These are phyloP conservation scores for Erebia epiphron DNA, from an alignment of 2,888 invertebrate species.

Conservation along the genomic window DNA sequence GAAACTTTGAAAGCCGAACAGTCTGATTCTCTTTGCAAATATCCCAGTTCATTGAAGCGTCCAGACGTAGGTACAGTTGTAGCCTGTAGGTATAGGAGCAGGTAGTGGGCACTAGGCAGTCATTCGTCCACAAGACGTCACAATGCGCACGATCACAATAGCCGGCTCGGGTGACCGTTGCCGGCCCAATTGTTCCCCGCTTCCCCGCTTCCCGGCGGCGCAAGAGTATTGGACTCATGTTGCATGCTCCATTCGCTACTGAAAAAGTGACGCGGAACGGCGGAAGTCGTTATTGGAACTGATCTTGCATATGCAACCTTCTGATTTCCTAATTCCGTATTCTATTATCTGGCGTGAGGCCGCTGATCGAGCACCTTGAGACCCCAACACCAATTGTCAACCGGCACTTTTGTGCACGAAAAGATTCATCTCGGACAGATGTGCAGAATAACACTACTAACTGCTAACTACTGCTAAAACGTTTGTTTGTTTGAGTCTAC, in stretches of 20 bases:
- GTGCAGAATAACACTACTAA: too few species aligned
- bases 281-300: neutral
- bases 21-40: neutral
- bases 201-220: neutral
- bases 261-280: neutral
- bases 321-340: too few species aligned
- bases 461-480: too few species aligned
- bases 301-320: neutral
- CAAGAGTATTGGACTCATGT: slow-evolving; percentile 18
- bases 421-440: too few species aligned
- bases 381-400: too few species aligned
- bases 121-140: slow-evolving; percentile 35
- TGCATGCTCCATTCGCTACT: neutral
- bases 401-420: too few species aligned
- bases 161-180: slow-evolving; percentile 39
- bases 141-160: slow-evolving; percentile 40
- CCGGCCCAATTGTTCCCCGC: slow-evolving; percentile 37
- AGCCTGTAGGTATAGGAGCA: neutral
- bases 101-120: neutral
- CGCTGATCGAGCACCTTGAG: too few species aligned
- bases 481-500: too few species aligned
- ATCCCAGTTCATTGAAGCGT: slow-evolving; percentile 11
- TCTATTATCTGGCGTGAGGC: too few species aligned
- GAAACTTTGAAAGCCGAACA: neutral
- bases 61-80: neutral